phyloP scores from a whole-genome alignment of 1,140 invertebrate genomes.

The Trichoplusia ni region DNA sequence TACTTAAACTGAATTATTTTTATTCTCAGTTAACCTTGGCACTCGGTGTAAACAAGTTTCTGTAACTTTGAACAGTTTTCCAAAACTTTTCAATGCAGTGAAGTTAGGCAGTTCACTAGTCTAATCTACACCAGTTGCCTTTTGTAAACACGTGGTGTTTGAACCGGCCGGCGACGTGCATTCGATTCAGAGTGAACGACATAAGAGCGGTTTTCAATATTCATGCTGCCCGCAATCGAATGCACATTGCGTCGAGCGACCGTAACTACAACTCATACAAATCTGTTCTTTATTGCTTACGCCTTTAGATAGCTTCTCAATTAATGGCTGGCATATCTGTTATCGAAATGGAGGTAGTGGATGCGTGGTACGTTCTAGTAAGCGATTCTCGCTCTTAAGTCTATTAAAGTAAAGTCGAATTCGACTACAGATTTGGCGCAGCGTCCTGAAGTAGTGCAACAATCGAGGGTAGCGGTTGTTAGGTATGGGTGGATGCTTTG shows the following conservation, averaged over 20 bases:
- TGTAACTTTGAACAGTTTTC: constrained; percentile 4
- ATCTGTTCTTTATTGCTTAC: constrained; percentile 59
- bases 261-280: constrained; percentile 39
- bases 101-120: constrained; percentile 56
- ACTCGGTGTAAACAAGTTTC: constrained; percentile 21
- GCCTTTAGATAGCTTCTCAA: constrained; percentile 52
- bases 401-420: not conserved
- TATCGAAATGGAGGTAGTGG: constrained; percentile 54
- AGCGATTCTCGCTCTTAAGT: constrained; percentile 10
- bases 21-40: constrained; percentile 3
- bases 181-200: constrained; percentile 60
- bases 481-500: constrained; percentile 71
- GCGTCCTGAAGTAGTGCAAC: constrained; percentile 37
- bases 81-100: constrained; percentile 63
- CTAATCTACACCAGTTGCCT: constrained; percentile 64
- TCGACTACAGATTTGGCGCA: not conserved
- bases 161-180: constrained; percentile 46
- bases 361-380: constrained; percentile 26
- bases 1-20: constrained; percentile 7
- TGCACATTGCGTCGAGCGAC: constrained; percentile 64
- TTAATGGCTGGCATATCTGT: constrained; percentile 35
- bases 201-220: constrained; percentile 78
- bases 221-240: constrained; percentile 61
- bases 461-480: constrained; percentile 55
- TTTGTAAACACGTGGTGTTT: constrained; percentile 74